Percentiles rank a stretch among this genome's conserved stretches.
These are phyloP conservation scores for Sclerurus mexicanus DNA, from an alignment of 2,113 vertebrate species.

Conservation along the genomic window DNA sequence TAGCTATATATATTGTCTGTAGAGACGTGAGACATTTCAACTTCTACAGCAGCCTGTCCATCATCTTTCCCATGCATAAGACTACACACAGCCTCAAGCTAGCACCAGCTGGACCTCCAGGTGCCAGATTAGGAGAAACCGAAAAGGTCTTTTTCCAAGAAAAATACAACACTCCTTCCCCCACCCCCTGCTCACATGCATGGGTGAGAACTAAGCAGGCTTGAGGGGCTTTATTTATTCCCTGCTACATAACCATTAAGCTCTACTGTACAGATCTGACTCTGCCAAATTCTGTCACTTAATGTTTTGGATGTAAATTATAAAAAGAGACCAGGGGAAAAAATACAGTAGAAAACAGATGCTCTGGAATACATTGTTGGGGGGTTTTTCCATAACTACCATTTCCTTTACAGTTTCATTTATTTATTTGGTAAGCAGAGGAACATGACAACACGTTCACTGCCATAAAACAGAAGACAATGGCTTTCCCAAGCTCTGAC, in stretches of 20 bases:
- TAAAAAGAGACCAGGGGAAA: background rate
- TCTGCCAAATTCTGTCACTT: constrained; percentile 51
- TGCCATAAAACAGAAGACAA: background rate
- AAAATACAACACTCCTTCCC: constrained; percentile 42
- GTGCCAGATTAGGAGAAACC: constrained; percentile 53
- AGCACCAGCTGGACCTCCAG: constrained; percentile 65
- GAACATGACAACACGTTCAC: background rate
- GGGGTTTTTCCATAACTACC: background rate
- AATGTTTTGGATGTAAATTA: constrained; percentile 5
- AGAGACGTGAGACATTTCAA: background rate
- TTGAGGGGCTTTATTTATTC: constrained; percentile 46
- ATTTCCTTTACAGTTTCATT: background rate
- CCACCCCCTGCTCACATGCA: constrained; percentile 10
- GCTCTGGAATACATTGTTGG: background rate
- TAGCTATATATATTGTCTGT: background rate
- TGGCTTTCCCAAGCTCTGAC: background rate
- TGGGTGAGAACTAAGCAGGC: constrained; percentile 35
- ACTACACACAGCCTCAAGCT: constrained; percentile 43
- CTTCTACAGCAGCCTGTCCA: background rate
- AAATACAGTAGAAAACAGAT: constrained; percentile 42
- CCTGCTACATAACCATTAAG: constrained; percentile 25
- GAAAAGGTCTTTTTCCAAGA: constrained; percentile 43
- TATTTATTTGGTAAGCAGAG: background rate
- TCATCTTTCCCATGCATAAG: constrained; percentile 10
- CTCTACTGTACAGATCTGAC: background rate